Base-by-base conservation (phyloP, 2,113 vertebrate species). In the Gila orcuttii region DNA sequence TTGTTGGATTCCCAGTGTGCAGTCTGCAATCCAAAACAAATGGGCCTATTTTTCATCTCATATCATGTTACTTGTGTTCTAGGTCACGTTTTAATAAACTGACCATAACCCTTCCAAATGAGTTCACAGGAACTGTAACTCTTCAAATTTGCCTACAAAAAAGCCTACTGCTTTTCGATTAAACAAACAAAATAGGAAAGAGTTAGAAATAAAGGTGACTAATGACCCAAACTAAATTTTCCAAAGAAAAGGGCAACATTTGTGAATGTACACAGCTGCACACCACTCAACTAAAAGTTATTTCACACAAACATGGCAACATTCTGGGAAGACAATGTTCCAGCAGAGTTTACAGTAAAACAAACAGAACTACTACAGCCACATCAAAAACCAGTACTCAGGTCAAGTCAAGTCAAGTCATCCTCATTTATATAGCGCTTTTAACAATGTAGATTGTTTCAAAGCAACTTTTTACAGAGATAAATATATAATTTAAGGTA, bases 241-340 rank as follows among this genome's bases (percentile, higher is more conserved):
- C 71, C 23, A 25, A 13, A 3, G 42, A 74, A 47, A 73, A n/a
- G 11, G 21, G 71, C 5, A 39, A 45, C 23, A n/a, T 47, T 74
- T 74, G 71, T 47, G 39, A 25, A 25, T 74, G 71, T 25, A 47
- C 71, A 47, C 71, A 74, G 42, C 39, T 47, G 12, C 42, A 74
- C 71, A 25, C 23, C 39, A 74, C 71, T 74, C 39, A 74, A 74
- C 23, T 71, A 39, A 74, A 74, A 45, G 39, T 74, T 15, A 6
- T 13, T 74, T 74, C 71, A 17, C 71, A 47, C 71, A 74, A 74
- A 47, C 71, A 74, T 47, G 42, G 71, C 71, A 74, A 47, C 71
- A 74, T 74, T 74, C 42, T 74, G n/a, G n/a, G n/a, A n/a, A n/a
- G n/a, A n/a, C n/a, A n/a, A n/a, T n/a, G n/a, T n/a, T n/a, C n/a